These are phyloP conservation scores for Eucriotettix oculatus DNA, from an alignment of 2,888 invertebrate species.

Conservation along the genomic window DNA sequence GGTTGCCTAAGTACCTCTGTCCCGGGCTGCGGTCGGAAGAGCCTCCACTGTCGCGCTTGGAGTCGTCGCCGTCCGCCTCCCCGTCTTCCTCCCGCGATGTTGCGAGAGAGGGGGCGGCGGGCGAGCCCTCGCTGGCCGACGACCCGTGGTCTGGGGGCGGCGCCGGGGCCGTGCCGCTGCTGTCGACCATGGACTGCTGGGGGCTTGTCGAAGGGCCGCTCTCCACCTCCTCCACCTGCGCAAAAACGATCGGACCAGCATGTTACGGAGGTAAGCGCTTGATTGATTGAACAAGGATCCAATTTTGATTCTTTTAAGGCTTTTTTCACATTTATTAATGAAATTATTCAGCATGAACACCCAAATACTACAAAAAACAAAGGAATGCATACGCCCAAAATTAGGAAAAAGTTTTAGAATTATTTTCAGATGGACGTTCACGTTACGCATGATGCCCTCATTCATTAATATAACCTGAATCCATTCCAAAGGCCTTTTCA, in stretches of 20 bases:
- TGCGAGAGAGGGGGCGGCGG: conserved; percentile 30
- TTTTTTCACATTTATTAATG: too few species aligned
- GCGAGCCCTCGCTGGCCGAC: conserved; percentile 3
- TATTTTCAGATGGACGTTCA: too few species aligned
- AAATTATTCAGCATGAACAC: too few species aligned
- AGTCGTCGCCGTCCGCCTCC: conserved; percentile 19
- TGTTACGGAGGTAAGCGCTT: too few species aligned
- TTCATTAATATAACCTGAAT: too few species aligned
- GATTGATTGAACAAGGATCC: too few species aligned
- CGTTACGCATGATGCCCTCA: too few species aligned
- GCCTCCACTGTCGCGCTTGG: conserved; percentile 23
- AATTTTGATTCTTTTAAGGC: too few species aligned
- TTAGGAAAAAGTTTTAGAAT: too few species aligned
- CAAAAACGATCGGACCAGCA: background rate
- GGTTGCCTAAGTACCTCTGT: conserved; percentile 35
- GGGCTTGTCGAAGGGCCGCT: background rate
- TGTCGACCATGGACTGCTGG: background rate
- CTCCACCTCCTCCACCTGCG: background rate
- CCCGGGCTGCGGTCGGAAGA: conserved; percentile 55
- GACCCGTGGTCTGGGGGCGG: background rate
- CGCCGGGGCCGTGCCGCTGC: background rate
- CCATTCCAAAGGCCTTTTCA: too few species aligned
- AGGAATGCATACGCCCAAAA: too few species aligned
- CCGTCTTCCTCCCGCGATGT: conserved; percentile 49
- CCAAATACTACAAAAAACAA: too few species aligned